Conservation (phyloP, 2,797 vertebrate genomes). For the Enteromius mattozi region DNA sequence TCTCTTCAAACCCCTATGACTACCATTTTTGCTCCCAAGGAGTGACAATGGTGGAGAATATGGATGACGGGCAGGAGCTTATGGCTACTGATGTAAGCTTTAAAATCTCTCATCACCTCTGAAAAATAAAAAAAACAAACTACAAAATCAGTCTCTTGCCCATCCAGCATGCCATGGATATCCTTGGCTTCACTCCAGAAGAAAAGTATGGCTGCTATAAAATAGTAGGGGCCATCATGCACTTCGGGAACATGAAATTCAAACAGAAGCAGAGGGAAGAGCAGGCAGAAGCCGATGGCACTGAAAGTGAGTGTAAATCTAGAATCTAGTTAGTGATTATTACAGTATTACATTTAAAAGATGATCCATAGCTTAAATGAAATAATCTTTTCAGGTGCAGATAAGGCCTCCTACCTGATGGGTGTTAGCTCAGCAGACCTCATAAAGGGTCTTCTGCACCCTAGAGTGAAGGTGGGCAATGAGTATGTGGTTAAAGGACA, state of each 20-base stretch:
- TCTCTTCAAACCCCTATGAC: constrained; percentile 93
- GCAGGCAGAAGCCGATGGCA: constrained; percentile 90
- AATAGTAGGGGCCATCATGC: constrained; percentile 93
- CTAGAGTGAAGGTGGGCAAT: constrained; percentile 92
- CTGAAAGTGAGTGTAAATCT: constrained; percentile 84
- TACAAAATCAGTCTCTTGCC: not conserved
- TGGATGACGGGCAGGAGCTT: constrained; percentile 89
- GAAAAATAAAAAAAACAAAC: not conserved
- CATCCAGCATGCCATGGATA: constrained; percentile 90
- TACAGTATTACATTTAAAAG: not conserved
- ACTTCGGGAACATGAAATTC: constrained; percentile 98
- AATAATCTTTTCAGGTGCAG: constrained; percentile 80
- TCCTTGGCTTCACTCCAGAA: constrained; percentile 86
- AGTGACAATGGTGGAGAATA: constrained; percentile 88
- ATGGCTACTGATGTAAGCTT: constrained; percentile 88
- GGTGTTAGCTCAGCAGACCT: constrained; percentile 93
- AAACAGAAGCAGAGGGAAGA: constrained; percentile 93
- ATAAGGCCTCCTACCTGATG: constrained; percentile 95
- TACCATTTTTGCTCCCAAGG: constrained; percentile 97
- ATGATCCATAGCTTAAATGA: not conserved
- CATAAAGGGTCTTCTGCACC: constrained; percentile 93
- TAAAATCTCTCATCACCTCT: not conserved
- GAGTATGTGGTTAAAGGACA: constrained; percentile 95
- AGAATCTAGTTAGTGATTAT: not conserved
- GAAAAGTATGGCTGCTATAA: constrained; percentile 94